Conservation (phyloP, 2,888 invertebrate genomes). For the Morpho achilles region DNA sequence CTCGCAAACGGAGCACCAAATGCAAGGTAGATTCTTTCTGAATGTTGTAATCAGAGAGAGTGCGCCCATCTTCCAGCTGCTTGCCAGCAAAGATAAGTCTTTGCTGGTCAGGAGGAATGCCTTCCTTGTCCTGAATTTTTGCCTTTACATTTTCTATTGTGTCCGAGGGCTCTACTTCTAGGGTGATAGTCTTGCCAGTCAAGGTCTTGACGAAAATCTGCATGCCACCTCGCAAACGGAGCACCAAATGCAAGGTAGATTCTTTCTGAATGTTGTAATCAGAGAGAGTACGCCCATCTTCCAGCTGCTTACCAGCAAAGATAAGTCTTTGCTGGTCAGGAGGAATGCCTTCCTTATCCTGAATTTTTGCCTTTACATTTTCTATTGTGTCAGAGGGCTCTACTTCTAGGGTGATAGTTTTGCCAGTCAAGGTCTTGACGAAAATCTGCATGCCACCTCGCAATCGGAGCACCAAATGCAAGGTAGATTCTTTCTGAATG, state of each 20-base stretch:
- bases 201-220: conserved; percentile 41
- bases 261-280: conserved; percentile 22
- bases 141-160: conserved; percentile 36
- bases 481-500: conserved; percentile 45
- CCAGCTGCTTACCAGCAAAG: conserved; percentile 75
- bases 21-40: conserved; percentile 51
- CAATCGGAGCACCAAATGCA: conserved; percentile 39
- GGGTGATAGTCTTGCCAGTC: conserved; percentile 31
- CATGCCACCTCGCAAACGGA: conserved; percentile 33
- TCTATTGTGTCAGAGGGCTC: conserved; percentile 56
- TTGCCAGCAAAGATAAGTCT: conserved; percentile 42
- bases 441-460: conserved; percentile 37
- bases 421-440: conserved; percentile 19
- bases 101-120: conserved; percentile 45
- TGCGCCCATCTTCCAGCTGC: conserved; percentile 44
- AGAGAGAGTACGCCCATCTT: conserved; percentile 19
- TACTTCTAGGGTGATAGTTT: conserved; percentile 48
- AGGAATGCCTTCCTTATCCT: conserved; percentile 63
- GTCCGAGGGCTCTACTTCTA: conserved; percentile 31
- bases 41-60: conserved; percentile 45
- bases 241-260: conserved; percentile 15
- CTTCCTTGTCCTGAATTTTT: conserved; percentile 33
- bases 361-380: conserved; percentile 32
- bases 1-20: conserved; percentile 39
- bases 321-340: conserved; percentile 58